A percentile compares a stretch with the other conserved stretches of the same genome.
Conservation (phyloP, 2,113 vertebrate species). For the Seriola aureovittata region DNA sequence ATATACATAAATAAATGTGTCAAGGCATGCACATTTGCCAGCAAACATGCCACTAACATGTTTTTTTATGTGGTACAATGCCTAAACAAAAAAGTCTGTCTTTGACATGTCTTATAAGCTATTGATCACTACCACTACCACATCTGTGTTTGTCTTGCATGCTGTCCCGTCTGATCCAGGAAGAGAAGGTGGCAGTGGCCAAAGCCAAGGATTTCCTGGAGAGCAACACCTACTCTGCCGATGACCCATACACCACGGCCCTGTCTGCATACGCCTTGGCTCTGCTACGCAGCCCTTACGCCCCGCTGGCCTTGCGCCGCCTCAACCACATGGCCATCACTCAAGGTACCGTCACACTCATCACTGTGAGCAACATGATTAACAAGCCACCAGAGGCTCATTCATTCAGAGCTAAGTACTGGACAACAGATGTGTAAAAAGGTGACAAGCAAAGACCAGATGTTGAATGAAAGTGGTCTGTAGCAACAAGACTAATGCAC, state of each 20-base stretch:
- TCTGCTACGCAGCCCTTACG: constrained; percentile 88
- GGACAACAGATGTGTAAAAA: constrained; percentile 21
- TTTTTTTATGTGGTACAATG: not conserved
- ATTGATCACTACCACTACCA: not conserved
- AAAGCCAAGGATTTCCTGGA: constrained; percentile 92
- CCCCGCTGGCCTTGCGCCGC: constrained; percentile 82
- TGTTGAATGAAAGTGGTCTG: constrained; percentile 8
- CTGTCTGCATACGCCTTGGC: constrained; percentile 89
- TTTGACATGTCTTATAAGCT: not conserved
- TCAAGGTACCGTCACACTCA: constrained; percentile 84
- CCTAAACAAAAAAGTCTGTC: not conserved
- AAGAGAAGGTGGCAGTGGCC: constrained; percentile 88
- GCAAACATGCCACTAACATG: not conserved
- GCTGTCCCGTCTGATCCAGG: constrained; percentile 78
- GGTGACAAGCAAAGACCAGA: constrained; percentile 17
- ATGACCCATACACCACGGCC: constrained; percentile 92
- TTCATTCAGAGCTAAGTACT: constrained; percentile 4
- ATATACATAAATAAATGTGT: not conserved
- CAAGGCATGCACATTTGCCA: not conserved
- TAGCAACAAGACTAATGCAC: not conserved
- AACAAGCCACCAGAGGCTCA: not conserved
- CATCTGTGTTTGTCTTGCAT: constrained; percentile 12
- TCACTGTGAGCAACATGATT: not conserved
- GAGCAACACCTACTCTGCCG: constrained; percentile 87
- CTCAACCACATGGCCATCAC: constrained; percentile 93